Evolutionary conservation across 2,113 vertebrate species (phyloP).

Genomic region (Gymnarchus niloticus): DNA sequence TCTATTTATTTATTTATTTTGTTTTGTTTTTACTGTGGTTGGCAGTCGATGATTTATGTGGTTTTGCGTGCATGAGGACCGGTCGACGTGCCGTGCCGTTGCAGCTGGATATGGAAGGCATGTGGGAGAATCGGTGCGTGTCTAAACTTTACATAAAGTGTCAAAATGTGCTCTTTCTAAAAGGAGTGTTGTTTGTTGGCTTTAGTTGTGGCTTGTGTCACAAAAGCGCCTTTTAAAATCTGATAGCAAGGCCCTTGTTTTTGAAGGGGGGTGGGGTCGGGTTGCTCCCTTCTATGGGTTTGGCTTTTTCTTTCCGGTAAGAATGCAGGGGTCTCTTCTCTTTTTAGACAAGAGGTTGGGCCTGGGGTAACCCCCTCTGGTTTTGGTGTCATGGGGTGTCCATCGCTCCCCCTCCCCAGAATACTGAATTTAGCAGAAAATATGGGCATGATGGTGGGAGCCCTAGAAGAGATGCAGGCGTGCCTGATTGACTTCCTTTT

Average conservation of each 20-base stretch:
- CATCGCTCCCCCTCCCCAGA: background rate
- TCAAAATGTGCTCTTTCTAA: background rate
- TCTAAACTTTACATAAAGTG: background rate
- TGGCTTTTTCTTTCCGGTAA: background rate
- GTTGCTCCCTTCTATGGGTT: background rate
- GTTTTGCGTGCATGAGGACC: background rate
- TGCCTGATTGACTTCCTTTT: background rate
- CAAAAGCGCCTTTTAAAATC: background rate
- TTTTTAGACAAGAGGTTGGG: slow-evolving; percentile 3
- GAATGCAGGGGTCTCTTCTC: background rate
- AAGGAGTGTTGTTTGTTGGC: background rate
- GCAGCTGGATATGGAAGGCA: background rate
- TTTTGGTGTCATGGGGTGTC: slow-evolving; percentile 13
- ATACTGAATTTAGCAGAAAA: slow-evolving; percentile 1
- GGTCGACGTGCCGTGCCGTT: background rate
- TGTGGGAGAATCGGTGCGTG: background rate
- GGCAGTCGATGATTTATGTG: background rate
- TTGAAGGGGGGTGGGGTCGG: background rate
- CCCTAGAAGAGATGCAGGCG: background rate
- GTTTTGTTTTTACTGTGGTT: background rate
- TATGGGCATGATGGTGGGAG: background rate
- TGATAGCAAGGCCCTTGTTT: background rate
- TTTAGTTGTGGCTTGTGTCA: background rate
- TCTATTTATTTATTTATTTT: background rate
- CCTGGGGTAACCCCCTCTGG: background rate